These are phyloP conservation scores for Periphyllus acericola DNA, from an alignment of 2,888 invertebrate species.

Conservation along the genomic window DNA sequence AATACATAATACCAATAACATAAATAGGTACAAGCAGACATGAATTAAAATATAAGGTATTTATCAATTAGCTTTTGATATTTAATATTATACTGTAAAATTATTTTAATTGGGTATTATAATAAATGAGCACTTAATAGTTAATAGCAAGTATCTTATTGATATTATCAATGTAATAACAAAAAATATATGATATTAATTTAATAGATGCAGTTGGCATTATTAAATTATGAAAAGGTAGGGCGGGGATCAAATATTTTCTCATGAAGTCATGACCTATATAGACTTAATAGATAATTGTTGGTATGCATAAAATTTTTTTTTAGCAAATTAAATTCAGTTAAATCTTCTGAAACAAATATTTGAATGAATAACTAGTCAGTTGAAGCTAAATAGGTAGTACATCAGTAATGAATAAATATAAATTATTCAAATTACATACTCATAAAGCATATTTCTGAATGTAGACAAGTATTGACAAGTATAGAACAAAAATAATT, in stretches of 20 bases:
- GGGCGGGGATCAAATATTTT: not conserved
- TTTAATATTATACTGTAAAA: not conserved
- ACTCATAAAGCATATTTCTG: not conserved
- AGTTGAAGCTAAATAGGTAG: not conserved
- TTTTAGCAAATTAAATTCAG: too few relatives aligned
- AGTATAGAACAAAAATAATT: not conserved
- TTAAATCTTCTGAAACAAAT: not conserved
- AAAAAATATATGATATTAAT: too few relatives aligned
- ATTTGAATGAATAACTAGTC: not conserved
- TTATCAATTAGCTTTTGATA: not conserved
- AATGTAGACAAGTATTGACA: not conserved
- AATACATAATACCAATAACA: not conserved
- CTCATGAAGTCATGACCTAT: not conserved
- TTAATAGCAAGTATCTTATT: not conserved
- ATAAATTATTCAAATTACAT: not conserved
- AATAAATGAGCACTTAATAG: not conserved
- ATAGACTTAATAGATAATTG: not conserved
- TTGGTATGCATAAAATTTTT: not conserved
- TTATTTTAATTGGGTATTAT: not conserved
- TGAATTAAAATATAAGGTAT: not conserved
- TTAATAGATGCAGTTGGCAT: not conserved
- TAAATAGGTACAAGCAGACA: not conserved
- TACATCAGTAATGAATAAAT: not conserved
- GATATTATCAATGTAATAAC: not conserved
- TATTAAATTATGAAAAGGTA: not conserved